Base-by-base conservation (phyloP, 64 coral and sea anemone species). In the Dendronephthya gigantea region DNA sequence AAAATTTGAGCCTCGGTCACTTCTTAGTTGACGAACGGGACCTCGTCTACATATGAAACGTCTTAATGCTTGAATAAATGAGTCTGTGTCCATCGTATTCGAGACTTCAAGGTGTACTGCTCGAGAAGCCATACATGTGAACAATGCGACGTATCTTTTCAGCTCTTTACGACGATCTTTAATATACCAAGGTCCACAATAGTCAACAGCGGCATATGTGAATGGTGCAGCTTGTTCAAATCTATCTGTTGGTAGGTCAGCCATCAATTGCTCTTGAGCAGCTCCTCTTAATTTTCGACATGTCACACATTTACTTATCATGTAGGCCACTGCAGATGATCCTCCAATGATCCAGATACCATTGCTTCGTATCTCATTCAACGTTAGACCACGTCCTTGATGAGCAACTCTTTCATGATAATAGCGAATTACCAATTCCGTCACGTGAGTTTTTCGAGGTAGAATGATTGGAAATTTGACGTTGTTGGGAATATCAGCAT, bases 321-420 rank as follows among this genome's bases (percentile, higher is more conserved):
- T 16, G 0, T 16, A 0, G 19, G 9, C 15, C 2, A 88, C 86
- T 17, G 86, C 86, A 34, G 86, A 88, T 19, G 68, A 32, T 14
- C 86, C 86, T 16, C 68, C 86, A 32, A 88, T 52, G 68, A 88
- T 88, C 86, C 86, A 88, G 41, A 81, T 75, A 48, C 86, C 86
- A n/a, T 31, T 81, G 3, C 62, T 39, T 19, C 86, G 39, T 33
- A 88, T 52, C 70, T 88, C 86, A 25, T 88, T 88, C 13, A 81
- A 48, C 16, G 86, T 88, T 39, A 88, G 49, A 1, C 86, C 86
- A 8, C 40, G 72, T 30, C 86, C 86, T 81, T 81, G 68, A 50
- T 88, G 86, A 10, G 15, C 23, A 16, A 50, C 33, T 22, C 36
- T 47, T 25, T 81, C 86, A 23, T 88, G 86, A 23, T 40, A 40